Conservation (phyloP, 1,140 invertebrate genomes). For the Halesus radiatus region DNA sequence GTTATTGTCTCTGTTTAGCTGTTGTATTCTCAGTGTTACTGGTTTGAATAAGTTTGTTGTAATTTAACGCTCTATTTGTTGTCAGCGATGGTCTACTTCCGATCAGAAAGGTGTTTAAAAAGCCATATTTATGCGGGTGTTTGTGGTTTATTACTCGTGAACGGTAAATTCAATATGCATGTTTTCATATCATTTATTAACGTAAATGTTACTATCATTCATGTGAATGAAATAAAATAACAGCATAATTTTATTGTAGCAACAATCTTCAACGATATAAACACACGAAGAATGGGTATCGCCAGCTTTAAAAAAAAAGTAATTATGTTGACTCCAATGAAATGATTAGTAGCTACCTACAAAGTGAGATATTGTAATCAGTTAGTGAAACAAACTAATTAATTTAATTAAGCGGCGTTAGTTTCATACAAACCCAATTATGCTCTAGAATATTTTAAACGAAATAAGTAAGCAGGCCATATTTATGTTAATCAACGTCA, state of each 20-base stretch:
- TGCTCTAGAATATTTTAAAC: background rate
- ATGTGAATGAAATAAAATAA: no score
- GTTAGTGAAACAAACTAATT: no score
- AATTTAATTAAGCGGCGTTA: background rate
- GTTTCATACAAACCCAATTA: background rate
- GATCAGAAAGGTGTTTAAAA: slow-evolving; percentile 38
- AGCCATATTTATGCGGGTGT: slow-evolving; percentile 9
- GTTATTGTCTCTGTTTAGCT: background rate
- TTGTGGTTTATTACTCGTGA: background rate
- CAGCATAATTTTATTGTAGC: no score
- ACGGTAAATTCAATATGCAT: slow-evolving; percentile 10
- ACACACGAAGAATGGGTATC: no score
- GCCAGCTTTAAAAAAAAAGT: no score
- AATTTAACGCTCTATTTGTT: slow-evolving; percentile 25
- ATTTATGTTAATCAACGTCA: no score
- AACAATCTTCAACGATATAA: no score
- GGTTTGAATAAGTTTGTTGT: background rate
- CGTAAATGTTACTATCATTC: no score
- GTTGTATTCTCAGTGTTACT: background rate
- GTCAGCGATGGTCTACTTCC: slow-evolving; percentile 34
- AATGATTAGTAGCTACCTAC: background rate
- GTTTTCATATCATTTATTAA: background rate
- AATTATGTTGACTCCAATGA: no score
- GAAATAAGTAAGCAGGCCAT: background rate
- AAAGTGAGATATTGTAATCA: background rate